Conservation (phyloP, 2,888 invertebrate genomes). For the Ypsolopha scabrella region DNA sequence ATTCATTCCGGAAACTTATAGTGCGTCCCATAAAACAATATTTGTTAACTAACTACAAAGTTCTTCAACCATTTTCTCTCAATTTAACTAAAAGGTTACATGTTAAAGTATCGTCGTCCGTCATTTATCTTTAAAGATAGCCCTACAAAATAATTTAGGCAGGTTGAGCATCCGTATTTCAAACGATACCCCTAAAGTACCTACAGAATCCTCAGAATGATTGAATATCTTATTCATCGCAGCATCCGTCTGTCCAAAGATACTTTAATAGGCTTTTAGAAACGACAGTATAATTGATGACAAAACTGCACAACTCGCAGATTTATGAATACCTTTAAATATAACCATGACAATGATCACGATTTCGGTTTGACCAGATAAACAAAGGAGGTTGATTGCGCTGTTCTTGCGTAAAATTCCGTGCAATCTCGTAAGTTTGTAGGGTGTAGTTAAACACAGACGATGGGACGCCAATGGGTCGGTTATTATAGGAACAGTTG, state of each 20-base stretch:
- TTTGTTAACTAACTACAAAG: too few species aligned
- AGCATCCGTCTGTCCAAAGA: constrained; percentile 22
- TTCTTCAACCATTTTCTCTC: too few species aligned
- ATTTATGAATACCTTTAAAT: too few species aligned
- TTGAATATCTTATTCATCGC: constrained; percentile 15
- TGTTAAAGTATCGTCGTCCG: too few species aligned
- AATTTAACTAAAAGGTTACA: too few species aligned
- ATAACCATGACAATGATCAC: constrained; percentile 1
- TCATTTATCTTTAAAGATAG: too few species aligned
- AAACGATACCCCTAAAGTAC: too few species aligned
- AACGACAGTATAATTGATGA: background rate
- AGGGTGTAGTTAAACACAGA: background rate
- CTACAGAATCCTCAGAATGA: constrained; percentile 9
- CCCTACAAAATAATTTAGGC: too few species aligned
- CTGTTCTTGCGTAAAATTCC: background rate
- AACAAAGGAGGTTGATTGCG: background rate
- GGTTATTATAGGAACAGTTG: constrained; percentile 4
- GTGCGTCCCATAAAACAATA: too few species aligned
- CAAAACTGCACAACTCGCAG: background rate
- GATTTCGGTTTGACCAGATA: background rate
- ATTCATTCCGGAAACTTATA: too few species aligned
- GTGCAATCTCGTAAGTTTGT: background rate
- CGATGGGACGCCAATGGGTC: background rate
- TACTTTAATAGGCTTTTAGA: background rate
- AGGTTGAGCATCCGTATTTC: too few species aligned